Percentiles rank a stretch among this genome's conserved stretches.
Evolutionary conservation across 1,140 invertebrate species (phyloP).

Genomic region (Samia ricini): DNA sequence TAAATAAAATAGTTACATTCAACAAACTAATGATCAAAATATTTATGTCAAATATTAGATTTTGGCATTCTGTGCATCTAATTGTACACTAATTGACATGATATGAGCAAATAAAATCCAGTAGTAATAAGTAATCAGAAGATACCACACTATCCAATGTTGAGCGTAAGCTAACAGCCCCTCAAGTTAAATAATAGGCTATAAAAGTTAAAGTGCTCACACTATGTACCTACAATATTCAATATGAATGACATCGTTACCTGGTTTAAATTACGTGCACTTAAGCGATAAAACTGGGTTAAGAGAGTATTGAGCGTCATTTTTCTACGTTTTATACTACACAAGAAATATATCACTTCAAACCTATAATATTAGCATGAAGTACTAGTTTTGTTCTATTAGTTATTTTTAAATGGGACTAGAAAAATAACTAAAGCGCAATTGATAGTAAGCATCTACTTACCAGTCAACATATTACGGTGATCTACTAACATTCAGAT

Average conservation of each 20-base stretch:
- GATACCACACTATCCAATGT: background rate
- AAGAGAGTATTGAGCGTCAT: background rate
- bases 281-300: constrained; percentile 10
- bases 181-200: constrained; percentile 9
- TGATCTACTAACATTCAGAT: no score
- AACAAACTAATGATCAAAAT: no score
- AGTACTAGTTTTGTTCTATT: no score
- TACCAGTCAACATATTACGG: no score
- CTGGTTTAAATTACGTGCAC: constrained; percentile 20
- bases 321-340: background rate
- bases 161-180: background rate
- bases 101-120: background rate
- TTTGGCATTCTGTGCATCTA: no score
- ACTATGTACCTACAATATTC: constrained; percentile 17
- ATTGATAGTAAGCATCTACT: no score
- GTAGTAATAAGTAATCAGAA: background rate
- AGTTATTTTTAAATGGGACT: no score
- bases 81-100: no score
- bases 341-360: background rate
- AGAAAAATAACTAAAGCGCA: no score
- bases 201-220: constrained; percentile 23
- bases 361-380: background rate
- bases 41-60: no score
- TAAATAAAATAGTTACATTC: no score
- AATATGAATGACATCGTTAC: constrained; percentile 23